Conservation (phyloP, 92 coral and sea anemone genomes). For the Anthopleura xanthogrammica region DNA sequence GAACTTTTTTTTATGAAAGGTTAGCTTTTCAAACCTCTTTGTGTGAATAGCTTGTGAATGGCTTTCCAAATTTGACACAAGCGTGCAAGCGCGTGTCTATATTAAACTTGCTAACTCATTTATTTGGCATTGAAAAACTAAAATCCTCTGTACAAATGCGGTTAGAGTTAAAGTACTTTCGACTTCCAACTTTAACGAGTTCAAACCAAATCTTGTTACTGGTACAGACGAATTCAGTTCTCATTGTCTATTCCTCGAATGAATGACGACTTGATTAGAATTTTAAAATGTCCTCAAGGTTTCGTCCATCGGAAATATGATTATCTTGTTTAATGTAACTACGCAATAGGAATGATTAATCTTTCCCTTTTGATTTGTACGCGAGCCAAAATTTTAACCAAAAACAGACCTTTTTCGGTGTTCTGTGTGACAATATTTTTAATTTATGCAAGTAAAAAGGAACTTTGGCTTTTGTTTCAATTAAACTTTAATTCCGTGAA, state of each 20-base stretch:
- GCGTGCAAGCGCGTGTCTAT: background rate
- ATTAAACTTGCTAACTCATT: background rate
- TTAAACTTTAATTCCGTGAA: slow-evolving; percentile 8
- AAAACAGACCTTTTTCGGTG: background rate
- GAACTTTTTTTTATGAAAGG: background rate
- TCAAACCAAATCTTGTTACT: background rate
- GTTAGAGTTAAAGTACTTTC: background rate
- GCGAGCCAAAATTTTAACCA: background rate
- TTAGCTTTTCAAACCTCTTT: background rate
- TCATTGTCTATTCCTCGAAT: background rate
- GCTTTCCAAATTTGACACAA: background rate
- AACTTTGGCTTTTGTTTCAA: background rate
- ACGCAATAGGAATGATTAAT: background rate
- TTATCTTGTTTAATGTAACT: background rate
- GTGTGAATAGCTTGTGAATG: background rate
- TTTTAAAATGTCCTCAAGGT: background rate
- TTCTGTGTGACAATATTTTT: background rate
- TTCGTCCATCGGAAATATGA: background rate
- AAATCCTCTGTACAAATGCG: background rate
- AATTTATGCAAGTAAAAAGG: background rate
- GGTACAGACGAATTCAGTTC: background rate
- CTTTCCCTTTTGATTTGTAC: background rate
- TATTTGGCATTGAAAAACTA: background rate
- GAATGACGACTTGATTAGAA: slow-evolving; percentile 7
- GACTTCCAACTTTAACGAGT: background rate